Percentiles rank a stretch among this genome's conserved stretches.
phyloP scores from a whole-genome alignment of 2,888 invertebrate genomes.

The Eilema caniola region DNA sequence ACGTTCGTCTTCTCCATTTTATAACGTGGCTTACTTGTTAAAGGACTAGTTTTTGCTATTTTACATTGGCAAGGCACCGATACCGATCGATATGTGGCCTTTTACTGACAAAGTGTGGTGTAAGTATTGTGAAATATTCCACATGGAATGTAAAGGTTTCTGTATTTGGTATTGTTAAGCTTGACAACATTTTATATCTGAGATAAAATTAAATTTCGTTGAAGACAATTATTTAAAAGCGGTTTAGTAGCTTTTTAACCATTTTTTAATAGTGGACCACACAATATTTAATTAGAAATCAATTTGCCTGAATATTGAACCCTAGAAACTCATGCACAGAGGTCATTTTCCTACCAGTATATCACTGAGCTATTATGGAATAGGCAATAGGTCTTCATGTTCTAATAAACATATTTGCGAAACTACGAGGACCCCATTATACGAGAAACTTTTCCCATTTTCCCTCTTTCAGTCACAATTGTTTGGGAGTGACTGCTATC shows the following conservation, averaged over 20 bases:
- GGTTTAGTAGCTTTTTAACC: conserved; percentile 71
- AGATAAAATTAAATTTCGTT: conserved; percentile 66
- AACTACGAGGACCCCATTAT: no score
- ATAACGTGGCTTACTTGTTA: neutral
- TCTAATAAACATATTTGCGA: no score
- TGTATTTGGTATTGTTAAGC: conserved; percentile 56
- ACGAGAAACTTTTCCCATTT: no score
- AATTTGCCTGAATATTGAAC: no score
- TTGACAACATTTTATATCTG: conserved; percentile 44
- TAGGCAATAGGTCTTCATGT: no score
- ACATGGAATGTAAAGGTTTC: conserved; percentile 55
- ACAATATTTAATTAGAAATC: neutral
- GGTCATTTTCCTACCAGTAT: no score
- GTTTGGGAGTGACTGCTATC: no score
- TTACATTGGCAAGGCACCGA: neutral
- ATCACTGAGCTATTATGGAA: no score
- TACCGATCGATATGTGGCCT: conserved; percentile 30
- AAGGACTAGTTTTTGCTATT: conserved; percentile 3
- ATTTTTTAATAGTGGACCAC: conserved; percentile 45
- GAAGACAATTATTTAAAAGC: conserved; percentile 76
- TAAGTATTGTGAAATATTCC: conserved; percentile 42
- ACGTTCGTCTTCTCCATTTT: neutral
- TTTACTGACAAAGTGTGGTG: conserved; percentile 42
- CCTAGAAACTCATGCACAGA: no score
- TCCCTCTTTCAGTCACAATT: no score